Evolutionary conservation across 2,113 vertebrate species (phyloP), one percentile per base, ranked within the genome.

Genomic region (Anolis carolinensis): DNA sequence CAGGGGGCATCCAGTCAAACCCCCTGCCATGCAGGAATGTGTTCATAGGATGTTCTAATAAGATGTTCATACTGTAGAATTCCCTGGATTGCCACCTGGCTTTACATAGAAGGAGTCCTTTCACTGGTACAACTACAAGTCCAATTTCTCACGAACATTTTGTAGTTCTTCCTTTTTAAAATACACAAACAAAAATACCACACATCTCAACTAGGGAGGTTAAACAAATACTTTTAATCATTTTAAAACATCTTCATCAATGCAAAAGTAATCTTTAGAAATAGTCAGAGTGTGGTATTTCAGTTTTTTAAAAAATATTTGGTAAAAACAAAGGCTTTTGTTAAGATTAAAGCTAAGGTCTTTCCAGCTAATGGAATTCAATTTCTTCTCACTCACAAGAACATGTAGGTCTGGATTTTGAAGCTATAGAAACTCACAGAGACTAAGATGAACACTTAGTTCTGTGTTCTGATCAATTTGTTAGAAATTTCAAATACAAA

Each of bases 331-430:
- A 67, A 32, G 52, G 36, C 52, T 48, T 30, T 65, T 85, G 32
- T 20, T 78, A 85, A 62, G 67, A 71, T 85, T 59, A 85, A 79
- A 71, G 52, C 76, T 39, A 25, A 79, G 39, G n/a, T 79, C 50
- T 62, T 59, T 39, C 81, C 10, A 27, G 48, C n/a, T 71, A 82
- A 59, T 72, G 50, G 68, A 30, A 82, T 27, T 82, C 20, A 0
- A 81, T 67, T n/a, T 16, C 4, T 70, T 32, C 50, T 25, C 30
- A 16, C 34, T 23, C 34, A 55, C 21, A 34, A 52, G 55, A 70
- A 34, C 32, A 25, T 55, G 48, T 32, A 82, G 21, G 32, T 72
- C 32, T 70, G n/a, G 27, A 44, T 81, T 59, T 68, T 81, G 18
- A 81, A 81, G 65, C 79, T 30, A 68, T 27, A 59, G 55, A 59